These are phyloP conservation scores for Nephrotoma flavescens DNA, from an alignment of 2,888 invertebrate genomes.

Conservation along the genomic window DNA sequence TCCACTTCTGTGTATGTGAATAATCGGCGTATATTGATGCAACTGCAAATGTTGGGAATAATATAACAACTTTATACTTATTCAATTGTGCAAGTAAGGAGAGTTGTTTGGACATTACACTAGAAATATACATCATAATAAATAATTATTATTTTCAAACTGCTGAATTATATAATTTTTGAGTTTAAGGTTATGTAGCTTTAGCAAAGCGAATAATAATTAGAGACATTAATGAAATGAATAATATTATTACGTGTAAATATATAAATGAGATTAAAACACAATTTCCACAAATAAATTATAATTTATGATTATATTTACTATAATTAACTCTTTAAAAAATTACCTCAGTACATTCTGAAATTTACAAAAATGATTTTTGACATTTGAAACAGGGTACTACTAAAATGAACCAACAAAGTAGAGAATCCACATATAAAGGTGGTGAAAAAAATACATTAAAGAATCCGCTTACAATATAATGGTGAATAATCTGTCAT, in stretches of 20 bases:
- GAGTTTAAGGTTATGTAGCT: neutral
- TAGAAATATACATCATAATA: neutral
- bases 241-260: neutral
- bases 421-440: neutral
- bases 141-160: neutral
- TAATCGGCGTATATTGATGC: conserved; percentile 55
- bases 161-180: neutral
- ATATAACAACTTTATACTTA: conserved; percentile 50
- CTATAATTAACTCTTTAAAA: neutral
- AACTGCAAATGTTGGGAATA: conserved; percentile 46
- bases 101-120: conserved; percentile 14
- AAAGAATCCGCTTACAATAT: neutral
- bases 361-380: neutral
- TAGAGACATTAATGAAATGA: neutral
- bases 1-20: conserved; percentile 59
- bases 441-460: neutral
- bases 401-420: neutral
- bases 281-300: neutral
- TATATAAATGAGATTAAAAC: neutral
- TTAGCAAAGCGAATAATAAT: neutral
- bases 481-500: neutral
- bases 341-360: neutral
- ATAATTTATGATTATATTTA: neutral
- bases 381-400: neutral
- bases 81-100: conserved; percentile 31